These are phyloP conservation scores for Eclectus roratus DNA, from an alignment of 2,113 vertebrate genomes.

Conservation along the genomic window DNA sequence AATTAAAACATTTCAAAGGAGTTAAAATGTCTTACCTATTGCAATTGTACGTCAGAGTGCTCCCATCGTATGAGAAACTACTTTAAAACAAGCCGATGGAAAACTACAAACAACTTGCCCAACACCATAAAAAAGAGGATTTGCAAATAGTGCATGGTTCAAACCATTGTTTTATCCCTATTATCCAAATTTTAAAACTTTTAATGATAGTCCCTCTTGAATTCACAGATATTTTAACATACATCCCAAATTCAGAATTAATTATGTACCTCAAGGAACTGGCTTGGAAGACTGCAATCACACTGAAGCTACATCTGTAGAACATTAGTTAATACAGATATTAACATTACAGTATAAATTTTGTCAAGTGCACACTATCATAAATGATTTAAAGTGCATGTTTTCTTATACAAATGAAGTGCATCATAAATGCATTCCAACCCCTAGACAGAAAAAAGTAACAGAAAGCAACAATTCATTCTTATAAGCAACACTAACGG, in stretches of 20 bases:
- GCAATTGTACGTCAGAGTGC: neutral
- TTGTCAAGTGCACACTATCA: neutral
- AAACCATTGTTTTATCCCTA: neutral
- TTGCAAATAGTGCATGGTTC: neutral
- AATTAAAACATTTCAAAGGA: slow-evolving; percentile 18
- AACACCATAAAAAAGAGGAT: neutral
- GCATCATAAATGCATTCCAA: neutral
- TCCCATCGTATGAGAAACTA: neutral
- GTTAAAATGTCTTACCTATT: neutral
- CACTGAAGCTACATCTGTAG: neutral
- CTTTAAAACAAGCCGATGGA: neutral
- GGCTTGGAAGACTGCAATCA: neutral
- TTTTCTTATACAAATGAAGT: neutral
- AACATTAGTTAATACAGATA: neutral
- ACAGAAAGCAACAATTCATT: neutral
- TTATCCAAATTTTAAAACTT: neutral
- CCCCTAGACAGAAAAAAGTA: neutral
- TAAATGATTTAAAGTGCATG: neutral
- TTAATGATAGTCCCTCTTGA: neutral
- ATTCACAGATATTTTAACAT: slow-evolving; percentile 4
- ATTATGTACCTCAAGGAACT: neutral
- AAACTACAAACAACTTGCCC: slow-evolving; percentile 9
- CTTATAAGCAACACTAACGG: neutral
- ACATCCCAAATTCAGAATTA: neutral
- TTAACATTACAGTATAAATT: neutral